Base-by-base conservation (phyloP, 2,888 invertebrate species). In the Ommatoiulus sabulosus region DNA sequence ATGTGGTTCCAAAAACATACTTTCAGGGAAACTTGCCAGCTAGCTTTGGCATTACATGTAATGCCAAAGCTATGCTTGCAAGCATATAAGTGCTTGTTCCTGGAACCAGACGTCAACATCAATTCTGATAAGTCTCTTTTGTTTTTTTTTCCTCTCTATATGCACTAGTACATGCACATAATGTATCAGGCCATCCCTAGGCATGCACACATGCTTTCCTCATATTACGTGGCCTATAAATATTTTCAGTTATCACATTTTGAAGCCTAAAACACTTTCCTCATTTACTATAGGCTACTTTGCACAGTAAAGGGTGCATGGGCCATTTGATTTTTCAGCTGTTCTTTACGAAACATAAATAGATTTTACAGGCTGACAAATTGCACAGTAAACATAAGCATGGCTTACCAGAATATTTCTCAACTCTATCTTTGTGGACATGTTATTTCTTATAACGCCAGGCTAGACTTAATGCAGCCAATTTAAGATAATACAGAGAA, bases 191-290 rank as follows among this genome's bases (percentile, higher is more conserved):
- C 20, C 63, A n/a, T 63, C 63, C n/a, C 15, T 12, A 52, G 15
- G 12, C 52, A 15, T 52, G 15, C 15, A 63, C 63, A 10, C 52
- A 52, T 63, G 63, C 63, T 63, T 63, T 17, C 63, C 63, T 63
- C 63, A 63, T 63, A 63, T 63, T 63, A n/a, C 63, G 6, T 12
- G 63, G 63, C n/a, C n/a, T 63, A 63, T 63, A 63, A 63, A 63
- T 63, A 63, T 63, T 63, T 63, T 63, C n/a, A n/a, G 63, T 63
- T 63, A 63, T 63, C 63, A n/a, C 63, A 63, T 63, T 63, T n/a
- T 63, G 63, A n/a, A 17, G 63, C 63, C 20, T 63, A 63, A 63
- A n/a, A n/a, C 63, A 63, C 63, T 63, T 63, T 63, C 63, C 63
- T 63, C 63, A 17, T 63, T 63, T 63, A n/a, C n/a, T n/a, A 5